phyloP scores from a whole-genome alignment of 2,797 vertebrate genomes.

The Sebastes ruberrimus region DNA sequence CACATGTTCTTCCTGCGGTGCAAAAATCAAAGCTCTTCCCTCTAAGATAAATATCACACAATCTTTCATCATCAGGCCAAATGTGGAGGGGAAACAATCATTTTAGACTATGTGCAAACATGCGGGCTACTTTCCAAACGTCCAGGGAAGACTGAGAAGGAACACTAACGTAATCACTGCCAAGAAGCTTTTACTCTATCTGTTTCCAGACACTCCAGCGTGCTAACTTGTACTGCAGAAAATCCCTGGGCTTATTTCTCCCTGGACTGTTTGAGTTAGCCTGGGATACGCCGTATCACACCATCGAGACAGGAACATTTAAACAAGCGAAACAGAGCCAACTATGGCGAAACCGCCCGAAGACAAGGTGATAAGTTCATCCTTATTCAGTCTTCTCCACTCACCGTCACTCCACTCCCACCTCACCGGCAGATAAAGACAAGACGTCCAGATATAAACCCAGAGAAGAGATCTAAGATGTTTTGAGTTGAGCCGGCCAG shows the following conservation, averaged over 20 bases:
- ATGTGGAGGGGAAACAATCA: constrained; percentile 47
- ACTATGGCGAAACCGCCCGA: constrained; percentile 17
- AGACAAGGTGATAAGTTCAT: constrained; percentile 49
- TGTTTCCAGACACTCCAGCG: constrained; percentile 15
- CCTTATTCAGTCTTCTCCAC: constrained; percentile 35
- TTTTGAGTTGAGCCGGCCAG: constrained; percentile 44
- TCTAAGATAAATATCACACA: constrained; percentile 51
- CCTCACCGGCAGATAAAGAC: constrained; percentile 53
- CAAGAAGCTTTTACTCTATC: constrained; percentile 34
- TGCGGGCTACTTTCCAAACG: constrained; percentile 33
- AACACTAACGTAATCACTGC: constrained; percentile 20
- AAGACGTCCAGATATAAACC: constrained; percentile 54
- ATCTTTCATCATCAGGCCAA: constrained; percentile 47
- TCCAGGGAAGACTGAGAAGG: constrained; percentile 17
- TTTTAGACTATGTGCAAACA: constrained; percentile 35
- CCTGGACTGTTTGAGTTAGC: constrained; percentile 26
- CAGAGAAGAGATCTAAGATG: constrained; percentile 55
- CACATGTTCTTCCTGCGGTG: constrained; percentile 51
- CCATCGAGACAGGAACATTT: constrained; percentile 51
- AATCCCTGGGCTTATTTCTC: constrained; percentile 39
- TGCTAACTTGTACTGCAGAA: constrained; percentile 26
- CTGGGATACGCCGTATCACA: constrained; percentile 45
- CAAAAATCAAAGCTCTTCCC: constrained; percentile 51
- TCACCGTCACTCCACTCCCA: constrained; percentile 53
- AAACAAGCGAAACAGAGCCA: constrained; percentile 42